Percentiles rank a stretch among this genome's conserved stretches.
phyloP scores from a whole-genome alignment of 2,888 invertebrate species.

The Argyresthia goedartella region DNA sequence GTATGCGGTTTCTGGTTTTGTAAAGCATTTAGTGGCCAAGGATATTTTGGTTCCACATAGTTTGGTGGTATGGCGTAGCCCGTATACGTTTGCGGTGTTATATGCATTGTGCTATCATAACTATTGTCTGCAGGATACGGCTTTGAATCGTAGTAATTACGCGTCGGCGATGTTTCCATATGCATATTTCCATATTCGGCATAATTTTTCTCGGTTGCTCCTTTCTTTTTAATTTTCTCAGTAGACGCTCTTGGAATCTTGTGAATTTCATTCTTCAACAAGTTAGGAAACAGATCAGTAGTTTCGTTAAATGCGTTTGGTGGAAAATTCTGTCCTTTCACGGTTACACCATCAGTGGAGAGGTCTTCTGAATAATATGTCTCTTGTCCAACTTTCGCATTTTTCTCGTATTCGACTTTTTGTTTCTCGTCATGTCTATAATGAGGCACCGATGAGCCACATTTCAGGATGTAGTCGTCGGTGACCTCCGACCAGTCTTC shows the following conservation, averaged over 20 bases:
- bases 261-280: slow-evolving; percentile 8
- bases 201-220: neutral
- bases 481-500: slow-evolving; percentile 70
- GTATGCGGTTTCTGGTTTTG: too few relatives aligned
- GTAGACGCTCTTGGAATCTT: too few relatives aligned
- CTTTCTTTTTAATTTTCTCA: neutral
- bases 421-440: slow-evolving; percentile 2
- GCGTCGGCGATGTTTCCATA: slow-evolving; percentile 3
- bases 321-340: neutral
- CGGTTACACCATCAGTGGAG: neutral
- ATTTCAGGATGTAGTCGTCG: slow-evolving; percentile 10
- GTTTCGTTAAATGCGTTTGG: slow-evolving; percentile 47
- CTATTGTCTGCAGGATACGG: neutral
- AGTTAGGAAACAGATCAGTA: slow-evolving; percentile 30
- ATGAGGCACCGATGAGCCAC: slow-evolving; percentile 6
- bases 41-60: slow-evolving; percentile 5
- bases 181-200: slow-evolving; percentile 3
- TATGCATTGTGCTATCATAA: neutral
- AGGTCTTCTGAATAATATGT: neutral
- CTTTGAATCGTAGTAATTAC: neutral
- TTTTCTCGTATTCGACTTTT: neutral
- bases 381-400: neutral
- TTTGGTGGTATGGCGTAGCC: neutral
- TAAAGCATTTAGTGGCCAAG: slow-evolving; percentile 3
- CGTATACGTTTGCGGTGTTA: neutral